Base-by-base conservation (phyloP, 1,140 invertebrate genomes). In the Drosophila ercepeae region DNA sequence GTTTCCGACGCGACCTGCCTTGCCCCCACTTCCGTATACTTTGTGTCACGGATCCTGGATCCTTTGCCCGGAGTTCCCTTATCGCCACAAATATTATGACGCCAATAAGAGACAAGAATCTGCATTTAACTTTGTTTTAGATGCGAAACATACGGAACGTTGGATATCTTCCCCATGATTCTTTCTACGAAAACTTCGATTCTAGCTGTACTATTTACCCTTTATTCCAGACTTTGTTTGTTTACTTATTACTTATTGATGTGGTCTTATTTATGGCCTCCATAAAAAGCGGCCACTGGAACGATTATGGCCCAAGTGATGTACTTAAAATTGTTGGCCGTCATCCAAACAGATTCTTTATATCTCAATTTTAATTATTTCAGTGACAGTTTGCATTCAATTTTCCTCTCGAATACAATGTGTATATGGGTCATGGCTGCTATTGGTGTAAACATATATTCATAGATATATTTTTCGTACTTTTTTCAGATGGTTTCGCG, bases 401-500 rank as follows among this genome's bases (percentile, higher is more conserved):
- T 48, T 61, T 63, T 46, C n/a, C 7, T 3, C 21, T 54, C 36
- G 32, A 68, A 25, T 27, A 21, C 50, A 68, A 23, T 55, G 48
- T 70, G 39, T 46, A 59, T 75, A 58, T 73, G 54, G 75, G 75
- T 77, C 75, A 78, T 29, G 49, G 48, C 11, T 11, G 29, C 7
- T 23, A 13, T 45, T 8, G n/a, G 14, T 8, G 36, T 39, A 39
- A 13, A 39, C 13, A 23, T 29, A 14, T 44, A 45, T 54, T 36
- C 18, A 73, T 73, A 55, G 34, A 49, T 16, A 27, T 16, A 27
- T 27, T 11, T 39, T 13, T 46, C 19, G 32, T 36, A 32, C 70
- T 21, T 16, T 83, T 36, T 88, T 36, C 71, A 91, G 90, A 91
- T 79, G 77, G 83, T 13, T 91, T 91, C 19, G 78, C 46, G 11